Evolutionary conservation across 2,797 vertebrate species (phyloP).

Genomic region (Hipposideros larvatus): DNA sequence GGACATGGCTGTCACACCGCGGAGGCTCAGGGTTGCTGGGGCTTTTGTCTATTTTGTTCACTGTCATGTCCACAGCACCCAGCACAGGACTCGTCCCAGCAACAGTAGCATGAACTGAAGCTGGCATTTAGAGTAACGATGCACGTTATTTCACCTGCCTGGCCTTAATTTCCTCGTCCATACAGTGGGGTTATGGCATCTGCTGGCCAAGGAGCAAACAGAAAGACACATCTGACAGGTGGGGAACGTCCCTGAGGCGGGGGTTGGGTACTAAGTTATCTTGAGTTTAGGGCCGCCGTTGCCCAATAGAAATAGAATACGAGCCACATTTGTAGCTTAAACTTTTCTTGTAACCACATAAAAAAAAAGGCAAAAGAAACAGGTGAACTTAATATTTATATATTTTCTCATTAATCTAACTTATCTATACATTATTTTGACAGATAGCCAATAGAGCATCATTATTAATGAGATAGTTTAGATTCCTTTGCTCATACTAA

Average conservation of each 20-base stretch:
- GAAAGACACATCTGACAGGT: not conserved
- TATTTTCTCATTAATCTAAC: not conserved
- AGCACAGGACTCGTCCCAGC: not conserved
- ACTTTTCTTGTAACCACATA: not conserved
- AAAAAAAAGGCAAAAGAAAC: not conserved
- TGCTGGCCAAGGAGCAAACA: fast-evolving
- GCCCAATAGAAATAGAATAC: not conserved
- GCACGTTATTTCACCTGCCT: not conserved
- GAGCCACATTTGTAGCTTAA: not conserved
- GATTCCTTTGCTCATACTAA: not conserved
- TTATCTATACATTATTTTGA: not conserved
- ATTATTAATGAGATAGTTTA: not conserved
- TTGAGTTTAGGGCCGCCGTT: not conserved
- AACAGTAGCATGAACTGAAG: fast-evolving
- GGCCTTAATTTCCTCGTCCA: not conserved
- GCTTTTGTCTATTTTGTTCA: not conserved
- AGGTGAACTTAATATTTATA: not conserved
- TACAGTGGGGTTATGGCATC: not conserved
- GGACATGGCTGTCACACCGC: not conserved
- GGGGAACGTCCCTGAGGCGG: not conserved
- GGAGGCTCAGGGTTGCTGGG: not conserved
- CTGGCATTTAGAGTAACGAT: fast-evolving
- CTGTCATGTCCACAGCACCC: not conserved
- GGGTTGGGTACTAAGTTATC: fast-evolving
- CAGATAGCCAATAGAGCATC: not conserved